phyloP scores from a whole-genome alignment of 2,797 vertebrate species.

The Momotus momota region DNA sequence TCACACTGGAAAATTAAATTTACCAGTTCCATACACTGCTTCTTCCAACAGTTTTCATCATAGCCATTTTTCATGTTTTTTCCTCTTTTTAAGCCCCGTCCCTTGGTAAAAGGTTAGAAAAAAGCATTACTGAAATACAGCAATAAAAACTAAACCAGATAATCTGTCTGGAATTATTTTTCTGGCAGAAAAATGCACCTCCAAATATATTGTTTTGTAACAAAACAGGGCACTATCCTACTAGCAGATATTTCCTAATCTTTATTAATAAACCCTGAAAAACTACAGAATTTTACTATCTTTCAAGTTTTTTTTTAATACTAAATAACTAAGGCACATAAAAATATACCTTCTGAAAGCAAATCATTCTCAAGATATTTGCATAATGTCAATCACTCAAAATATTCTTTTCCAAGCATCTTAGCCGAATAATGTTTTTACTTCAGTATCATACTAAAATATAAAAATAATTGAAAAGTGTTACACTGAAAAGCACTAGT shows the following conservation, averaged over 20 bases:
- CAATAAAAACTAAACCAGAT: not conserved
- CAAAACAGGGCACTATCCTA: not conserved
- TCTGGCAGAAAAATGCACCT: not conserved
- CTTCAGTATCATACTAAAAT: not conserved
- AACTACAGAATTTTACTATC: not conserved
- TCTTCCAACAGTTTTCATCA: conserved; percentile 92
- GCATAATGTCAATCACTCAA: not conserved
- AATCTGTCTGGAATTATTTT: not conserved
- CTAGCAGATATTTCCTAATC: not conserved
- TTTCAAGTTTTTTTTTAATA: not conserved
- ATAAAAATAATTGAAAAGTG: not conserved
- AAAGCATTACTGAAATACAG: not conserved
- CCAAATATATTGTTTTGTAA: not conserved
- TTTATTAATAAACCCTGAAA: not conserved
- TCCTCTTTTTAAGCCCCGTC: conserved; percentile 59
- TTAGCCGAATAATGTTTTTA: not conserved
- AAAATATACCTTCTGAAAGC: not conserved
- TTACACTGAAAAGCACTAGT: not conserved
- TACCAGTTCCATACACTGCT: conserved; percentile 88
- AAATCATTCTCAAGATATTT: not conserved
- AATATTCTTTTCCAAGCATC: not conserved
- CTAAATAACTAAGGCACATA: not conserved
- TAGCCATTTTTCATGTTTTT: conserved; percentile 76
- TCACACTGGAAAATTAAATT: conserved; percentile 94
- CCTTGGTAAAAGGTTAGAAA: conserved; percentile 36